Base-by-base conservation (phyloP, 1,140 invertebrate genomes). In the Ephestia elutella region DNA sequence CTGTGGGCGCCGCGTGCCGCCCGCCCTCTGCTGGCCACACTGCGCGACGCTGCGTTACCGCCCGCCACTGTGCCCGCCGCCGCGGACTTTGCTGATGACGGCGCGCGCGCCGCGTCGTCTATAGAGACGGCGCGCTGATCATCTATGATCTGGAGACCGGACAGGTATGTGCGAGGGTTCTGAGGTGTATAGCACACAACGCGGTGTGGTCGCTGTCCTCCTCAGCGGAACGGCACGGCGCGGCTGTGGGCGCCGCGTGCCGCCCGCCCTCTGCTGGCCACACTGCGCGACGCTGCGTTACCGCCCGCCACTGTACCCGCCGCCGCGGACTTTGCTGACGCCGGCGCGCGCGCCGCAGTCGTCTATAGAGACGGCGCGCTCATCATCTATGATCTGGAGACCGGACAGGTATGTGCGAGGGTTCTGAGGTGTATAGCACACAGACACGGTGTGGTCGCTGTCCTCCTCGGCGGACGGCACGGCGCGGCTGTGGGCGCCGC, bases 181-280 rank as follows among this genome's bases (percentile, higher is more conserved):
- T n/a, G n/a, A n/a, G n/a, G n/a, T n/a, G n/a, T n/a, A n/a, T n/a
- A 96, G 3, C 98, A 99, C 86, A 96, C 94, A 54, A 99, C 90
- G 97, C 97, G 48, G 96, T 99, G 59, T 99, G 98, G 98, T 96
- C 96, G 59, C 90, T 99, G 19, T 99, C 97, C 3, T 96, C 96
- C 82, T 97, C 96, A 62, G 95, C 96, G 48, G 98, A n/a, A 99
- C 92, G 96, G 96, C 50, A 97, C 96, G 11, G 95, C 98, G 35
- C 94, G 96, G 83, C 90, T 99, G 55, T 99, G 97, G 98, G 94
- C 94, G 73, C 95, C 96, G 21, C 92, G 93, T 62, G 92, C 91
- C 56, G 93, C 95, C 80, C 92, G 93, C 68, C 94, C 95, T 49
- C 91, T 97, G 63, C 89, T 98, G 53, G 93, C 94, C 75, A 96